phyloP scores from a whole-genome alignment of 1,140 invertebrate species.

The Hylyphantes graminicola region DNA sequence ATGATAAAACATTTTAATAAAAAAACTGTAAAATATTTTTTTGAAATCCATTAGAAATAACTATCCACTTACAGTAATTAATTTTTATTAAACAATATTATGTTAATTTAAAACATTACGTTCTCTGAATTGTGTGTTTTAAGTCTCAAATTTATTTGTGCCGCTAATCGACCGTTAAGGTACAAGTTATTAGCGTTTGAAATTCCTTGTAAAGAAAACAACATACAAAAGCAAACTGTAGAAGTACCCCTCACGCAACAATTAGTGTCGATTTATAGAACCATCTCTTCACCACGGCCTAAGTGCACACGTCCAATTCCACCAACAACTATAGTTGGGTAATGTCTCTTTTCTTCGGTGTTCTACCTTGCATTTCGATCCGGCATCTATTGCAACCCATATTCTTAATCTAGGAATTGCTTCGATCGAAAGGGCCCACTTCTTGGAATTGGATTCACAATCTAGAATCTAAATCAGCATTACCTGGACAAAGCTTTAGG shows the following conservation, averaged over 20 bases:
- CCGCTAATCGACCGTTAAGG: no score
- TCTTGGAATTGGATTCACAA: slow-evolving; percentile 23
- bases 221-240: slow-evolving; percentile 11
- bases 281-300: slow-evolving; percentile 1
- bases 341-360: background rate
- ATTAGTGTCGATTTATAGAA: slow-evolving; percentile 19
- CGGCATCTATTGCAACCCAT: background rate
- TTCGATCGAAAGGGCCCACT: slow-evolving; percentile 35
- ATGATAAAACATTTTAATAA: no score
- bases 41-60: no score
- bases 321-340: background rate
- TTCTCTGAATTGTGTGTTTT: no score
- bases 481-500: slow-evolving; percentile 28
- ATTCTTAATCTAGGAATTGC: slow-evolving; percentile 16
- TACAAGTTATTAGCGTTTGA: no score
- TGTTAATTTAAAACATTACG: no score
- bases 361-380: background rate
- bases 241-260: slow-evolving; percentile 17
- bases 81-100: no score
- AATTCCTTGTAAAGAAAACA: no score
- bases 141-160: no score
- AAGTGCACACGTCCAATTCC: background rate
- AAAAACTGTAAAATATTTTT: no score
- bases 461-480: slow-evolving; percentile 28
- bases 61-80: no score